A percentile compares a stretch with the other conserved stretches of the same genome.
phyloP scores from a whole-genome alignment of 2,888 invertebrate species.

The Drosophila pseudotakahashii region DNA sequence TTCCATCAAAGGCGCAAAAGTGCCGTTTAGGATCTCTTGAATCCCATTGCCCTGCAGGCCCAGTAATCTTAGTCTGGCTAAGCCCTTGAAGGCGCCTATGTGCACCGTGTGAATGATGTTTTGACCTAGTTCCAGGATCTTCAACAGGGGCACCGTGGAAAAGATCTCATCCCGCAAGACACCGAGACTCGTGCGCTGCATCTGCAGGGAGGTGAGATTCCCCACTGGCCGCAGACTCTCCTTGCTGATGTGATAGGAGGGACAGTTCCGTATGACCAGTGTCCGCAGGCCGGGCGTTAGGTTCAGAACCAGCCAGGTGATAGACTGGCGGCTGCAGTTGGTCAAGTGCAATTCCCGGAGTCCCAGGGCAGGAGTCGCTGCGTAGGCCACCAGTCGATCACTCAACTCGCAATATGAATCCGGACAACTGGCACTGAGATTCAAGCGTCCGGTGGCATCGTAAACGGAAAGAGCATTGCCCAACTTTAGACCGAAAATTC shows the following conservation, averaged over 20 bases:
- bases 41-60: slow-evolving; percentile 77
- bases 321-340: slow-evolving; percentile 57
- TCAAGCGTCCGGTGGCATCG: slow-evolving; percentile 43
- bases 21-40: slow-evolving; percentile 48
- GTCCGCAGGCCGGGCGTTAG: slow-evolving; percentile 71
- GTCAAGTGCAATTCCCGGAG: slow-evolving; percentile 61
- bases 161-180: slow-evolving; percentile 68
- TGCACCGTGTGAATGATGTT: slow-evolving; percentile 75
- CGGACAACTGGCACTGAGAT: slow-evolving; percentile 69
- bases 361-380: slow-evolving; percentile 25
- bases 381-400: slow-evolving; percentile 42
- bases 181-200: slow-evolving; percentile 72
- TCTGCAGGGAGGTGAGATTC: slow-evolving; percentile 57
- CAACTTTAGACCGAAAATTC: neutral
- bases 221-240: slow-evolving; percentile 58
- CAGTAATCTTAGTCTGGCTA: slow-evolving; percentile 63
- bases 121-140: slow-evolving; percentile 72
- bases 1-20: slow-evolving; percentile 63
- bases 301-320: slow-evolving; percentile 67
- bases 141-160: slow-evolving; percentile 46
- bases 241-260: slow-evolving; percentile 55
- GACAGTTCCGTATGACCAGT: slow-evolving; percentile 73
- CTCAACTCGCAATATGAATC: slow-evolving; percentile 48
- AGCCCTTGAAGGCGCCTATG: slow-evolving; percentile 66
- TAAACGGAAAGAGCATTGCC: slow-evolving; percentile 8